Evolutionary conservation across 2,113 vertebrate species (phyloP).

Genomic region (Ursus arctos): DNA sequence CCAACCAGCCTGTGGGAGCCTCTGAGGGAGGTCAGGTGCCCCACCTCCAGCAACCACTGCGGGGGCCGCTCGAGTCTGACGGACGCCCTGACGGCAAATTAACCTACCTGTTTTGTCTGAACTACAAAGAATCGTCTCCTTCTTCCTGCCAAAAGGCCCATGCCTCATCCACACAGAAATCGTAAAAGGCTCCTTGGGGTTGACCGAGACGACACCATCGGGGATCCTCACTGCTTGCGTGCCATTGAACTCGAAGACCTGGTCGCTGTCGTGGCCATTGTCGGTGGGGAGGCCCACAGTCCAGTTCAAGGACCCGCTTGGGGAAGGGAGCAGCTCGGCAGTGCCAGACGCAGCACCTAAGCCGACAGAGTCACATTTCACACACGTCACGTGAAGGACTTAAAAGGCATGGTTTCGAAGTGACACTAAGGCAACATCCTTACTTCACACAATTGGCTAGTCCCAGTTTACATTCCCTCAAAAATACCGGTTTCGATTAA

Average conservation of each 20-base stretch:
- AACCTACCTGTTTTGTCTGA: slow-evolving; percentile 96
- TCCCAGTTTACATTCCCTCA: background rate
- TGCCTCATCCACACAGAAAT: slow-evolving; percentile 99
- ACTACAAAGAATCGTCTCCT: slow-evolving; percentile 97
- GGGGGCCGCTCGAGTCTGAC: fast-evolving
- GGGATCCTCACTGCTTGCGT: slow-evolving; percentile 96
- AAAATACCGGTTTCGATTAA: background rate
- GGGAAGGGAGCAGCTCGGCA: slow-evolving; percentile 95
- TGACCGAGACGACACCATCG: slow-evolving; percentile 91
- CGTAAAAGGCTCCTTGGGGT: slow-evolving; percentile 94
- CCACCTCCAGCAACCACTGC: fast-evolving
- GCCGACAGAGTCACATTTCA: fast-evolving
- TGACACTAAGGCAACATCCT: fast-evolving
- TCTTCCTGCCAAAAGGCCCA: slow-evolving; percentile 93
- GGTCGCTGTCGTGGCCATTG: slow-evolving; percentile 98
- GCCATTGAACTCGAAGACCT: slow-evolving; percentile 99
- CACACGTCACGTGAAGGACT: fast-evolving
- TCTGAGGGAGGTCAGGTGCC: fast-evolving
- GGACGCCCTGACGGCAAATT: fast-evolving
- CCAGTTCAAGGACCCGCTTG: slow-evolving; percentile 95
- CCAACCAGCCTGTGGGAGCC: background rate
- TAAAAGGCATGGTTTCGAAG: fast-evolving
- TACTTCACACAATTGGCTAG: fast-evolving
- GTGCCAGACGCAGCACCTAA: slow-evolving; percentile 94
- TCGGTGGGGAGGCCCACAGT: slow-evolving; percentile 95